Evolutionary conservation across 2,113 vertebrate genomes (phyloP), one percentile per base, ranked within the genome.

Genomic region (Orthochromis indermauri): DNA sequence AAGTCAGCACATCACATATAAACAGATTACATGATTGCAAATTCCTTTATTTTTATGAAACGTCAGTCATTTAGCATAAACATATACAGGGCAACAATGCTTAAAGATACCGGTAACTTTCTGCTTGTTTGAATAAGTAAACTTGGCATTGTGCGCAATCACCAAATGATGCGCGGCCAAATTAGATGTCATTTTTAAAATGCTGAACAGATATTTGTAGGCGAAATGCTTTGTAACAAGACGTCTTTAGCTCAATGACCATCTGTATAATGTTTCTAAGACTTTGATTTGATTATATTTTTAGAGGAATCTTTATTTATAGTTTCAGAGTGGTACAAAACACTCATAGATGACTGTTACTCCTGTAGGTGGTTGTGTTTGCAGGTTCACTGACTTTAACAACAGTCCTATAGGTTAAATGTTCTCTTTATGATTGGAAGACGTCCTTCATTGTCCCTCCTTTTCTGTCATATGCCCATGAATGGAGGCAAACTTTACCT

Each of bases 101-200:
- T 76, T 13, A 3, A 37, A 12, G 10, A 78, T 78, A 51, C 17
- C 10, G 7, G 40, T 45, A 76, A 49, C 71, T 49, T 12, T 6
- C 33, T 19, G 51, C 21, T 40, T n/a, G 31, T 12, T 14, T 78
- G 61, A 81, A 51, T 6, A 42, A 3, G 19, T 28, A 31, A 4
- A 66, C 31, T 28, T 28, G n/a, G 61, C 45, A 33, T n/a, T 51
- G 45, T 51, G 73, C 0, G 26, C 17, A 78, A 17, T 33, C 21
- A 47, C 40, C 21, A 0, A 47, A 73, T 4, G 40, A 28, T 17
- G 24, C 3, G 0, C 13, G 1, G 14, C 47, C 9, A 73, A 26
- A 73, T 73, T 73, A 1, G 37, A 73, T 28, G 40, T 10, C 21
- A 26, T 42, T 45, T 73, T 73, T 45, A 45, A 73, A 45, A 73